Evolutionary conservation across 2,888 invertebrate genomes (phyloP), one percentile per base, ranked within the genome.

Genomic region (Maniola hyperantus): DNA sequence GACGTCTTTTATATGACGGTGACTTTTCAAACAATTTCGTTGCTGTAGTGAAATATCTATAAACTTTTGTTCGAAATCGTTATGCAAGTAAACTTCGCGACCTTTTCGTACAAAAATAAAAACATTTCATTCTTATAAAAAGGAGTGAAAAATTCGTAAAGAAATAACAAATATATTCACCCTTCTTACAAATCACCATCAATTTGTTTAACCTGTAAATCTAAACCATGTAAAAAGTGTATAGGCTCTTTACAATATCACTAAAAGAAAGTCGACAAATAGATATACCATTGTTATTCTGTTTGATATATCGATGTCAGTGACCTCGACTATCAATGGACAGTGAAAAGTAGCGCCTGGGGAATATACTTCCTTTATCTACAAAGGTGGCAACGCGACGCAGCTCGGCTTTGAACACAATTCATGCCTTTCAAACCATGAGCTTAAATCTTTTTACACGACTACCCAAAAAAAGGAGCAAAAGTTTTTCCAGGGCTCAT

Each of bases 301-400:
- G 44, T 51, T 57, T 61, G 64, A 57, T 36, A 66, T 51, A 59
- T 60, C 46, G 60, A 57, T 65, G 68, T 71, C 66, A 57, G 33
- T 67, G 67, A 71, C 71, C 67, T 64, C 55, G 46, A 54, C 67
- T 68, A 68, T 70, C 70, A 70, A 70, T 65, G 64, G 67, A 67
- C 67, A 67, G 67, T 63, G 67, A 71, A 66, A 54, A 66, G 60
- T 50, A 58, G 42, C 66, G 65, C 66, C 66, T 44, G 53, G 70
- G 68, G 70, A 70, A 65, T 70, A 51, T 58, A 67, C 67, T 69
- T 71, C 71, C 67, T 67, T 64, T 66, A 66, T 70, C 71, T 59
- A 67, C 57, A 34, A 58, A 64, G 66, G 64, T 68, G 70, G 63
- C 59, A 65, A 69, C 62, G 51, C 59, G 66, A 69, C 62, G 51